Percentiles rank a stretch among this genome's conserved stretches.
phyloP scores from a whole-genome alignment of 2,888 invertebrate genomes.

The Notodromas monacha region DNA sequence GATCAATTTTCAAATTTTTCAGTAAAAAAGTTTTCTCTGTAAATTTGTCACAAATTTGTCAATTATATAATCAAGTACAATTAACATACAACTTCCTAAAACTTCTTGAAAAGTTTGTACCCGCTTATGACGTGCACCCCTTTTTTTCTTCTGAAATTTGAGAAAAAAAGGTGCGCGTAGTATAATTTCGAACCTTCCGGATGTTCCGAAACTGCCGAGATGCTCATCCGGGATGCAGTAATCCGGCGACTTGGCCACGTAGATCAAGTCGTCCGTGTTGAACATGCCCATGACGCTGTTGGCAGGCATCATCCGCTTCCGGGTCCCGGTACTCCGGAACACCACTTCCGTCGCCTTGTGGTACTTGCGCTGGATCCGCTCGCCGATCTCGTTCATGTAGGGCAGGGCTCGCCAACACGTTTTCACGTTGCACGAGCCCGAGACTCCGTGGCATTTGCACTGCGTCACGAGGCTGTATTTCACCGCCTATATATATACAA shows the following conservation, averaged over 20 bases:
- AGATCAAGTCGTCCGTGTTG: constrained; percentile 28
- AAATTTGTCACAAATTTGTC: no score
- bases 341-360: constrained; percentile 20
- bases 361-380: constrained; percentile 25
- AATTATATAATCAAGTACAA: no score
- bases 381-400: constrained; percentile 20
- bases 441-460: constrained; percentile 56
- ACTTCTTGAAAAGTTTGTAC: no score
- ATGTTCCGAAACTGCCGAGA: constrained; percentile 38
- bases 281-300: constrained; percentile 15
- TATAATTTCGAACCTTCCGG: constrained; percentile 28
- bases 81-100: no score
- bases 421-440: constrained; percentile 44
- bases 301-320: constrained; percentile 16
- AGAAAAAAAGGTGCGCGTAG: no score
- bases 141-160: no score
- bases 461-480: constrained; percentile 24
- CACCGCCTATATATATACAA: no score
- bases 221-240: constrained; percentile 39
- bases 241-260: constrained; percentile 44
- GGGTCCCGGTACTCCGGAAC: constrained; percentile 10
- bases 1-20: no score
- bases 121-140: no score
- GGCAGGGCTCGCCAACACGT: constrained; percentile 46
- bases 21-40: constrained; percentile 1